A percentile compares a stretch with the other conserved stretches of the same genome.
Conservation (phyloP, 2,113 vertebrate genomes). For the Lampris incognitus region DNA sequence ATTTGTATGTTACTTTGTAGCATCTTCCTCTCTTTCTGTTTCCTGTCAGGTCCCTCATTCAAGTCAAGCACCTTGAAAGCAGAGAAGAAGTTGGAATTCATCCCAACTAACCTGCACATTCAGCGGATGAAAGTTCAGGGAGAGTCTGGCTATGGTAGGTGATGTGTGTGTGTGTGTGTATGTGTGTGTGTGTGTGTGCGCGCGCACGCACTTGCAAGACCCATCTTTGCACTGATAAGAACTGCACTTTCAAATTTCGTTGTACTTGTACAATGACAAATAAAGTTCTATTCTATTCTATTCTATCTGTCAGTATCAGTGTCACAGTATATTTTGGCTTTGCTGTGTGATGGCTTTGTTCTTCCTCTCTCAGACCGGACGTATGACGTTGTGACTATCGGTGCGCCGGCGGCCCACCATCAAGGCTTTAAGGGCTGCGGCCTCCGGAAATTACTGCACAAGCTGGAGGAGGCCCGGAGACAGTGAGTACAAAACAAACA, state of each 20-base stretch:
- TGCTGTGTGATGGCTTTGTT: no score
- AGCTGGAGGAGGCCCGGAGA: conserved; percentile 96
- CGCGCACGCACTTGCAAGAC: neutral
- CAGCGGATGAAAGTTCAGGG: conserved; percentile 98
- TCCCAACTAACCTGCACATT: conserved; percentile 97
- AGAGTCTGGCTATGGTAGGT: conserved; percentile 91
- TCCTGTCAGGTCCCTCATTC: conserved; percentile 91
- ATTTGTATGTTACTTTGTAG: neutral
- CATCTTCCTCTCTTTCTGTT: neutral
- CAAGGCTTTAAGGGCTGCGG: conserved; percentile 97
- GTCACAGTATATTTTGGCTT: no score
- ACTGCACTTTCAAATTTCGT: no score
- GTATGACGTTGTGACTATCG: conserved; percentile 96
- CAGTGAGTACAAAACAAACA: conserved; percentile 85
- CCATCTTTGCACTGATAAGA: no score
- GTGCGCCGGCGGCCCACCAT: conserved; percentile 95
- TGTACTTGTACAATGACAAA: no score
- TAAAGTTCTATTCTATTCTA: no score
- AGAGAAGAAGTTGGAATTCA: conserved; percentile 96
- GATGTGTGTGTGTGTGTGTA: neutral
- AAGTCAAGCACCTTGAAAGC: conserved; percentile 97
- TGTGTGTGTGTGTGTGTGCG: neutral
- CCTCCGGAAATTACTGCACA: conserved; percentile 92
- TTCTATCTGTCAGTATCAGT: no score
- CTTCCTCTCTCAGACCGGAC: conserved; percentile 86